Evolutionary conservation across 2,888 invertebrate species (phyloP).

Genomic region (Esperia sulphurella): DNA sequence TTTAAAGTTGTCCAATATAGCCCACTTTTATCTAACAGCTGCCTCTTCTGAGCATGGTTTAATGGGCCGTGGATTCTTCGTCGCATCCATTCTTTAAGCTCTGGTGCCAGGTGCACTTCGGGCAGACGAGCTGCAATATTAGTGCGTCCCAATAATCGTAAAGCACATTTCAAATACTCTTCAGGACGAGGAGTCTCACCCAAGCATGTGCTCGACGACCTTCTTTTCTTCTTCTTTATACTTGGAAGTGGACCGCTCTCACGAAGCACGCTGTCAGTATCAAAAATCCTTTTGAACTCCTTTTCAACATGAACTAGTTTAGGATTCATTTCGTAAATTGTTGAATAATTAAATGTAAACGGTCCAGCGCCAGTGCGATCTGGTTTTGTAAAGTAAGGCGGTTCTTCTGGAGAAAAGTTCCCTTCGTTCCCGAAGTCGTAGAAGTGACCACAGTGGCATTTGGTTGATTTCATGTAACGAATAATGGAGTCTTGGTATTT

Average conservation of each 20-base stretch:
- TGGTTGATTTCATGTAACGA: constrained; percentile 43
- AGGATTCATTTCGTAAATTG: constrained; percentile 54
- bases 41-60: constrained; percentile 27
- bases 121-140: constrained; percentile 63
- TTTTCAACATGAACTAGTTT: constrained; percentile 46
- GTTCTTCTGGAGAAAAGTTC: constrained; percentile 44
- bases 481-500: constrained; percentile 49
- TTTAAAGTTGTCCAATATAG: constrained; percentile 41
- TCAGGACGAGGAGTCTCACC: constrained; percentile 44
- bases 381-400: constrained; percentile 56
- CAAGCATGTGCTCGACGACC: constrained; percentile 43
- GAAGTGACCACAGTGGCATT: constrained; percentile 58
- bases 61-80: constrained; percentile 50
- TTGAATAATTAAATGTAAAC: constrained; percentile 49
- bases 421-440: constrained; percentile 60
- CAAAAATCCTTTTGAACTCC: constrained; percentile 58
- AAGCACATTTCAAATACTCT: constrained; percentile 59
- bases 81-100: constrained; percentile 67
- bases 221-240: constrained; percentile 37
- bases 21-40: constrained; percentile 26
- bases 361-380: constrained; percentile 29
- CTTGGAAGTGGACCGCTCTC: constrained; percentile 15
- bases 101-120: constrained; percentile 56
- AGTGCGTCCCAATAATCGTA: constrained; percentile 40
- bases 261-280: constrained; percentile 55